Percentiles rank a stretch among this genome's conserved stretches.
Conservation (phyloP, 2,113 vertebrate genomes). For the Tragelaphus strepsiceros region DNA sequence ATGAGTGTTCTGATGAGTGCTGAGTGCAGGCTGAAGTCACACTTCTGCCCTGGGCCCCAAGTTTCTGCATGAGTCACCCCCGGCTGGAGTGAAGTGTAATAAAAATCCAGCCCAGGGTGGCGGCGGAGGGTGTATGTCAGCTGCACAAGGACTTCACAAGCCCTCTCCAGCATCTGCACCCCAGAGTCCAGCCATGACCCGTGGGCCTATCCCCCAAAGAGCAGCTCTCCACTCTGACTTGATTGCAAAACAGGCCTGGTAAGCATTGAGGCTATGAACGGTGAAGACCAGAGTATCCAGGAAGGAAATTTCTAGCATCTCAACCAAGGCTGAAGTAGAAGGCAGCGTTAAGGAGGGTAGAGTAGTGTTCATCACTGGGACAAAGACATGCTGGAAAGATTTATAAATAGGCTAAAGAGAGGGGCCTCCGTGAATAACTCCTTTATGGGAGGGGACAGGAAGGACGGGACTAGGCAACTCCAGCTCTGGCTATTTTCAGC, state of each 20-base stretch:
- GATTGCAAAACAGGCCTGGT: neutral
- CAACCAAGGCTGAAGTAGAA: neutral
- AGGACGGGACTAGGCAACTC: neutral
- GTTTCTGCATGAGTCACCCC: neutral
- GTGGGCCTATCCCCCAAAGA: neutral
- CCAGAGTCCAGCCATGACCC: neutral
- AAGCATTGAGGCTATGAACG: neutral
- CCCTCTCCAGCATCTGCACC: neutral
- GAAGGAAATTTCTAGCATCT: neutral
- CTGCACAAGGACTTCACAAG: neutral
- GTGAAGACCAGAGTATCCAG: neutral
- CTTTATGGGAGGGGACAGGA: neutral
- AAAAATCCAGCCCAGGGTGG: neutral
- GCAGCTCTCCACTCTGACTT: neutral
- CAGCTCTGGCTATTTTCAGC: neutral
- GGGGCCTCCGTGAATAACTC: neutral
- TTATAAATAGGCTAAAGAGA: slow-evolving; percentile 45
- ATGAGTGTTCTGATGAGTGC: neutral
- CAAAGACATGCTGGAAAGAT: neutral
- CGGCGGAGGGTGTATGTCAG: no score
- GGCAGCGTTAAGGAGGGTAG: neutral
- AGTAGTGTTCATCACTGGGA: neutral
- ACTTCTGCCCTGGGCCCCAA: neutral
- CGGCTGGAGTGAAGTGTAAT: neutral
- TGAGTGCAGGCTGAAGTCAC: neutral